Conservation (phyloP, 2,797 vertebrate genomes). For the Neolamprologus multifasciatus region DNA sequence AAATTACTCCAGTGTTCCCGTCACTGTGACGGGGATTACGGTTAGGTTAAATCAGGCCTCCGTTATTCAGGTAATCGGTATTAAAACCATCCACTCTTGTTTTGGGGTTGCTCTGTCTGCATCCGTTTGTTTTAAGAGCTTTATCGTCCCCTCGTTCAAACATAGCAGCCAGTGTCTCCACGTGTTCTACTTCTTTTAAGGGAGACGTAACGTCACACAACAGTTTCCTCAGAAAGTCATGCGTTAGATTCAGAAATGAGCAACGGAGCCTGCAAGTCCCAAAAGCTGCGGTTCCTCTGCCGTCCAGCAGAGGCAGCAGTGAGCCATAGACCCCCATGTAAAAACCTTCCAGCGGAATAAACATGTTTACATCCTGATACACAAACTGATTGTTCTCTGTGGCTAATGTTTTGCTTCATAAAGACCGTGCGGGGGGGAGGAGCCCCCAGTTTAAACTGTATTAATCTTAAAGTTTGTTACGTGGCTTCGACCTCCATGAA, state of each 20-base stretch:
- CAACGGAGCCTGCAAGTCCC: rapidly evolving
- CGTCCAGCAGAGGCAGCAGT: background rate
- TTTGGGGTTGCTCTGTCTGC: background rate
- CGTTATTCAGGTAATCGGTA: rapidly evolving
- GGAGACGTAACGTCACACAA: background rate
- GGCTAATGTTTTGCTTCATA: background rate
- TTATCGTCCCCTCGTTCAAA: background rate
- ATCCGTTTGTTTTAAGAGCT: background rate
- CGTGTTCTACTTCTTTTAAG: background rate
- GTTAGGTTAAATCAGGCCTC: background rate
- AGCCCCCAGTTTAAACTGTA: background rate
- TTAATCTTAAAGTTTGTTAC: background rate
- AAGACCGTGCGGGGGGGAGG: rapidly evolving
- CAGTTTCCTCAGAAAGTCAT: background rate
- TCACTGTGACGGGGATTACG: background rate
- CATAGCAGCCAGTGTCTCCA: background rate
- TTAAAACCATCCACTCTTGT: background rate
- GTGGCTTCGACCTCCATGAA: rapidly evolving
- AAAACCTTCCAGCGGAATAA: background rate
- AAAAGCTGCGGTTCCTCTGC: background rate
- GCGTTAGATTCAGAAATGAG: background rate
- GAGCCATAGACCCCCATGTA: background rate
- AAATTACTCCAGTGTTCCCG: background rate
- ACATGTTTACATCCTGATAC: background rate
- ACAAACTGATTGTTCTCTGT: background rate